phyloP scores from a whole-genome alignment of 2,888 invertebrate species.

The Ptilodon capucinus region DNA sequence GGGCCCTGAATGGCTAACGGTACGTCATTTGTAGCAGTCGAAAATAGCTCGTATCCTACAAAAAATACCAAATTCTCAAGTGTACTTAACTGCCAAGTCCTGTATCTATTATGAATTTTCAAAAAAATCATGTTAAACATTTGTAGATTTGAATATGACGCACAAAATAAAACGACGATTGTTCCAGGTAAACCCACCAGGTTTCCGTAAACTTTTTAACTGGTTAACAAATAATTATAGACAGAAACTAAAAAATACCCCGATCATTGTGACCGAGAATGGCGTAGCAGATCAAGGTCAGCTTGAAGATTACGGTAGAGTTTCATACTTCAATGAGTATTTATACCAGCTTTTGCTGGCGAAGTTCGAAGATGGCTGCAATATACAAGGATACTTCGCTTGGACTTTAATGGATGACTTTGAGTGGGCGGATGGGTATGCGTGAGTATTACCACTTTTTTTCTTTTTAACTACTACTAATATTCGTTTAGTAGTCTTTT shows the following conservation, averaged over 20 bases:
- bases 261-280: constrained; percentile 83
- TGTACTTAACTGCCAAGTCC: too few species aligned
- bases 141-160: too few species aligned
- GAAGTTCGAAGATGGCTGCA: constrained; percentile 65
- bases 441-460: too few species aligned
- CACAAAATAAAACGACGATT: not conserved
- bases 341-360: constrained; percentile 65
- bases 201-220: constrained; percentile 84
- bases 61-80: too few species aligned
- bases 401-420: constrained; percentile 86
- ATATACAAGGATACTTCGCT: constrained; percentile 79
- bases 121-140: too few species aligned
- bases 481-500: too few species aligned
- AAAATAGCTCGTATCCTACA: too few species aligned
- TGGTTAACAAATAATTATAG: constrained; percentile 84
- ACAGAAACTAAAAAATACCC: constrained; percentile 57
- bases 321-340: constrained; percentile 79
- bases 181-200: constrained; percentile 82
- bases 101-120: too few species aligned
- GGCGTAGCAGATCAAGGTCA: constrained; percentile 79
- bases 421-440: constrained; percentile 71
- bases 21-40: constrained; percentile 28
- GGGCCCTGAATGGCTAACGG: constrained; percentile 70
- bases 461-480: too few species aligned
- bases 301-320: constrained; percentile 65